phyloP scores from a whole-genome alignment of 2,113 vertebrate genomes.

The Atherinomorus stipes region DNA sequence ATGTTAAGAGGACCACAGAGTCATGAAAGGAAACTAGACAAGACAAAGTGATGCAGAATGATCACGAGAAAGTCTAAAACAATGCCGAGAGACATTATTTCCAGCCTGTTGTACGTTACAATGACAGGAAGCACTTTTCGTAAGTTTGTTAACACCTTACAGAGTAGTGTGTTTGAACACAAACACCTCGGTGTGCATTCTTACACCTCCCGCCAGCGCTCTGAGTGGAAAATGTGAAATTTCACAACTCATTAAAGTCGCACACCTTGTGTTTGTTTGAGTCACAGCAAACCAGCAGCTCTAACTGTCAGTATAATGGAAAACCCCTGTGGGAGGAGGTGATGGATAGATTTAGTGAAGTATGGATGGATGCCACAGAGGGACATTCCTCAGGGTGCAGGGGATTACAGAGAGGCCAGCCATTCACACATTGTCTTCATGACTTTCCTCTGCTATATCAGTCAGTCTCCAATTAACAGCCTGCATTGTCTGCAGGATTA shows the following conservation, averaged over 20 bases:
- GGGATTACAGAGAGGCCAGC: constrained; percentile 62
- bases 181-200: constrained; percentile 55
- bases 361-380: constrained; percentile 41
- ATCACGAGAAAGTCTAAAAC: not conserved
- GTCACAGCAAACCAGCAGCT: constrained; percentile 1
- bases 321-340: constrained; percentile 9
- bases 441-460: constrained; percentile 61
- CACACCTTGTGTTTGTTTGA: constrained; percentile 21
- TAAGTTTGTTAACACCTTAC: constrained; percentile 16
- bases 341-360: constrained; percentile 11
- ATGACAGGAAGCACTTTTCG: not conserved
- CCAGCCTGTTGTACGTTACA: not conserved
- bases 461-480: constrained; percentile 74
- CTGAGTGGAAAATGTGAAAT: constrained; percentile 42
- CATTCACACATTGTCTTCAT: constrained; percentile 61
- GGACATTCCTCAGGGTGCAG: constrained; percentile 61
- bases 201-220: constrained; percentile 24
- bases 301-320: constrained; percentile 28
- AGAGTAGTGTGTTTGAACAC: constrained; percentile 28
- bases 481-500: constrained; percentile 72
- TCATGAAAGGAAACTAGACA: not conserved
- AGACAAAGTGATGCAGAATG: not conserved
- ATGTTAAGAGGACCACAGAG: not conserved
- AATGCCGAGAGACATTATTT: not conserved
- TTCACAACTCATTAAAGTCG: constrained; percentile 46